A percentile compares a stretch with the other conserved stretches of the same genome.
These are phyloP conservation scores for Odontamblyopus lacepedii DNA, from an alignment of 2,797 vertebrate species.

Conservation along the genomic window DNA sequence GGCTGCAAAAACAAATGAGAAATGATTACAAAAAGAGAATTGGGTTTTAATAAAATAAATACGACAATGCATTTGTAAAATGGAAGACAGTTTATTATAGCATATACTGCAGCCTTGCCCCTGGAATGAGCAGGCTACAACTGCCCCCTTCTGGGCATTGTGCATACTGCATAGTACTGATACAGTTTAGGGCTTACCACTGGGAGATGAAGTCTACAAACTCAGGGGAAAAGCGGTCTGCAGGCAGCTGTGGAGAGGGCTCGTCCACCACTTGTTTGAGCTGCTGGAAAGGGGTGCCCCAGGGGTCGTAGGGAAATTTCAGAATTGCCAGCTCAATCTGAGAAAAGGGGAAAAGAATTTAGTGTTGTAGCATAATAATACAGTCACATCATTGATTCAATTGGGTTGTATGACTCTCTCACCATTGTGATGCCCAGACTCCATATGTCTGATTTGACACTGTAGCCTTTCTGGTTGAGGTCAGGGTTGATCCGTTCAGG, in stretches of 20 bases:
- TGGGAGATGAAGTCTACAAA: conserved; percentile 98
- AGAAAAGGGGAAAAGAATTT: neutral
- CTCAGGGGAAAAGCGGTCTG: conserved; percentile 89
- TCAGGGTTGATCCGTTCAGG: conserved; percentile 99
- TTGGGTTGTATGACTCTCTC: conserved; percentile 25
- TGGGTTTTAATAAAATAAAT: neutral
- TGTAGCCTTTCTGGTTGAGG: conserved; percentile 99
- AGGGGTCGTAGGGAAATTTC: conserved; percentile 95
- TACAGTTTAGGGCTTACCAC: conserved; percentile 80
- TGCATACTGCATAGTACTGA: neutral
- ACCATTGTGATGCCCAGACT: conserved; percentile 99
- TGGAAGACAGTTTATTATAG: neutral
- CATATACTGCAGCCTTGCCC: neutral
- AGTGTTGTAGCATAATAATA: neutral
- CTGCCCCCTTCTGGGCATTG: conserved; percentile 56
- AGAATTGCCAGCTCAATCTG: conserved; percentile 97
- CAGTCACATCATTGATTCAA: neutral
- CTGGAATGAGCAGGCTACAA: conserved; percentile 18
- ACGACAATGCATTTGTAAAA: neutral
- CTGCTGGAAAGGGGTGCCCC: conserved; percentile 98
- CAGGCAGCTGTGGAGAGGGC: conserved; percentile 91
- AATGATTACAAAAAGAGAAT: neutral
- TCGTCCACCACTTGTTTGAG: conserved; percentile 99
- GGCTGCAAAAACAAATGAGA: conserved; percentile 74
- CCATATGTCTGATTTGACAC: conserved; percentile 99